These are phyloP conservation scores for Dendropsophus ebraccatus DNA, from an alignment of 2,113 vertebrate genomes.

Conservation along the genomic window DNA sequence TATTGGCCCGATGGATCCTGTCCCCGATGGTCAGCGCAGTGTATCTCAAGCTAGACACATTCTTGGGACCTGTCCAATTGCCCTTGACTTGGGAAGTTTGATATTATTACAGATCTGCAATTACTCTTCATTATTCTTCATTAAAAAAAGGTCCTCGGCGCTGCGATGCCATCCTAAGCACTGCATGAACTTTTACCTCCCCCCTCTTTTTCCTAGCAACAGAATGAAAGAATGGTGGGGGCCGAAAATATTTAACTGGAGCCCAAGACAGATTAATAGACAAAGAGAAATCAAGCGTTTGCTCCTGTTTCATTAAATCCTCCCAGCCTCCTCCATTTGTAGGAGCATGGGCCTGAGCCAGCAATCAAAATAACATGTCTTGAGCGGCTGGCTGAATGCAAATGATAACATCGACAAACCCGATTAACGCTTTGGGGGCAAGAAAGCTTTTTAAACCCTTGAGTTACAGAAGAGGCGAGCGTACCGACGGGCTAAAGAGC, in stretches of 20 bases:
- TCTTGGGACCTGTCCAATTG: conserved; percentile 58
- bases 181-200: conserved; percentile 58
- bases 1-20: conserved; percentile 41
- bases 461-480: background rate
- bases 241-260: conserved; percentile 60
- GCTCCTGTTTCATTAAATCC: conserved; percentile 59
- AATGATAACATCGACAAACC: conserved; percentile 52
- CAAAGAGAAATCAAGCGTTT: conserved; percentile 61
- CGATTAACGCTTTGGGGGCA: conserved; percentile 44
- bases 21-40: conserved; percentile 40
- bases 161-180: conserved; percentile 45
- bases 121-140: conserved; percentile 61
- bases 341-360: conserved; percentile 58
- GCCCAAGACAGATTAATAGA: conserved; percentile 60
- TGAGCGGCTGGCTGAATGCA: conserved; percentile 52
- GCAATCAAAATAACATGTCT: conserved; percentile 56
- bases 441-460: background rate
- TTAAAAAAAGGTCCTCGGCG: conserved; percentile 53
- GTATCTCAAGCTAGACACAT: conserved; percentile 46
- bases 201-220: conserved; percentile 58
- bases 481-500: background rate
- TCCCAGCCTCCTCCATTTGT: conserved; percentile 59
- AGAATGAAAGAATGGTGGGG: conserved; percentile 55
- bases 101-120: conserved; percentile 60
- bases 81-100: conserved; percentile 59